phyloP scores from a whole-genome alignment of 2,797 vertebrate species.

The Oophaga sylvatica region DNA sequence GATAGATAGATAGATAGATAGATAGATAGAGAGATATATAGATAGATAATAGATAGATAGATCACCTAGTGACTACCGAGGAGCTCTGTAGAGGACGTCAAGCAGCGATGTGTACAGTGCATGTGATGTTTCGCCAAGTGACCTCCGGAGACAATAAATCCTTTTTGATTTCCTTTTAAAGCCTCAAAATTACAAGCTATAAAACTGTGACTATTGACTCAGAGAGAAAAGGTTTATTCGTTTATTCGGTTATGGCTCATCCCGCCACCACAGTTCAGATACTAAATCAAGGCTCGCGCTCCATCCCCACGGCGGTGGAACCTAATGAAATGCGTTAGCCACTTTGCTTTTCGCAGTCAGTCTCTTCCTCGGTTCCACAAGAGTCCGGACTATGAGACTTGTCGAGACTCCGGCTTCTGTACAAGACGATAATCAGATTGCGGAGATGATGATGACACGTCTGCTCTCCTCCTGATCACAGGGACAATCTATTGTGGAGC shows the following conservation, averaged over 20 bases:
- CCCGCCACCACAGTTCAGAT: not conserved
- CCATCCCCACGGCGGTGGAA: conserved; percentile 12
- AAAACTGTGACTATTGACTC: conserved; percentile 16
- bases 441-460: conserved; percentile 24
- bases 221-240: conserved; percentile 12
- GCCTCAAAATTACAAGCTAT: conserved; percentile 1
- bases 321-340: conserved; percentile 32
- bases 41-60: too few species aligned
- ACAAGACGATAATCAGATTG: conserved; percentile 36
- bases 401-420: conserved; percentile 7
- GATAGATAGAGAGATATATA: too few species aligned
- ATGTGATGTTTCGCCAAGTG: not conserved
- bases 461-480: not conserved
- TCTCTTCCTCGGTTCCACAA: not conserved
- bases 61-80: too few species aligned
- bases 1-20: too few species aligned
- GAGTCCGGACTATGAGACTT: not conserved
- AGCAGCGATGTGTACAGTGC: too few species aligned
- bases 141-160: not conserved
- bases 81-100: too few species aligned
- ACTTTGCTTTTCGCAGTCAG: conserved; percentile 30
- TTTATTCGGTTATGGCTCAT: conserved; percentile 6
- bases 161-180: not conserved
- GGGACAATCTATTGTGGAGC: conserved; percentile 1
- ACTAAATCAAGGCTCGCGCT: conserved; percentile 5